These are phyloP conservation scores for Nothoprocta perdicaria DNA, from an alignment of 2,113 vertebrate species.

Conservation along the genomic window DNA sequence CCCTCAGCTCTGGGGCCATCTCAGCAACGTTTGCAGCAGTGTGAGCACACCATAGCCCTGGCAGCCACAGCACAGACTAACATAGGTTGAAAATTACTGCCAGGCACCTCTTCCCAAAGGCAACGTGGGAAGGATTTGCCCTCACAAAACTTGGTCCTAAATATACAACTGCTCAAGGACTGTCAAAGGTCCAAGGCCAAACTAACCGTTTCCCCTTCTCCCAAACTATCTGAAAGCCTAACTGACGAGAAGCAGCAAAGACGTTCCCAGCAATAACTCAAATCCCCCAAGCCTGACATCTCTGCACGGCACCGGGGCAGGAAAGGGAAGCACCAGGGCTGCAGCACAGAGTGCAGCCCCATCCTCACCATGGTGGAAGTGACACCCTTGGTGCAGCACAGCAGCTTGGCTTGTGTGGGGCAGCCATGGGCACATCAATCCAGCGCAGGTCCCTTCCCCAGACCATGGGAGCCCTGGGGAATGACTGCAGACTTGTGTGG, in stretches of 20 bases:
- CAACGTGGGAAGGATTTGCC: accelerated
- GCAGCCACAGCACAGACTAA: neutral
- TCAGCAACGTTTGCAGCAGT: neutral
- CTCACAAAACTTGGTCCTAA: neutral
- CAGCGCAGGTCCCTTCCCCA: accelerated
- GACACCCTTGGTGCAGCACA: neutral
- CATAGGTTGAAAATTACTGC: neutral
- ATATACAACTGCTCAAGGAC: neutral
- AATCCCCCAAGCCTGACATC: neutral
- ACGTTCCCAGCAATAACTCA: neutral
- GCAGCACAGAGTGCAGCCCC: neutral
- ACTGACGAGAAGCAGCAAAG: accelerated
- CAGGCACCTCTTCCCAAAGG: neutral
- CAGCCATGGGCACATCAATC: neutral
- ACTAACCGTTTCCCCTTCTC: neutral
- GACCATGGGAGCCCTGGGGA: neutral
- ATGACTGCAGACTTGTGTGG: neutral
- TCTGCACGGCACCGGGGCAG: neutral
- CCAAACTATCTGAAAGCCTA: neutral
- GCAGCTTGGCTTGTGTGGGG: neutral
- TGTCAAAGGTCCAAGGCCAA: neutral
- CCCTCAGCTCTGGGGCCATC: conserved; percentile 9
- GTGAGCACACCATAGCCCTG: neutral
- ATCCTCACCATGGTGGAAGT: accelerated
- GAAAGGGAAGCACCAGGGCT: neutral